phyloP scores from a whole-genome alignment of 2,888 invertebrate species.

The Biston stratarius region DNA sequence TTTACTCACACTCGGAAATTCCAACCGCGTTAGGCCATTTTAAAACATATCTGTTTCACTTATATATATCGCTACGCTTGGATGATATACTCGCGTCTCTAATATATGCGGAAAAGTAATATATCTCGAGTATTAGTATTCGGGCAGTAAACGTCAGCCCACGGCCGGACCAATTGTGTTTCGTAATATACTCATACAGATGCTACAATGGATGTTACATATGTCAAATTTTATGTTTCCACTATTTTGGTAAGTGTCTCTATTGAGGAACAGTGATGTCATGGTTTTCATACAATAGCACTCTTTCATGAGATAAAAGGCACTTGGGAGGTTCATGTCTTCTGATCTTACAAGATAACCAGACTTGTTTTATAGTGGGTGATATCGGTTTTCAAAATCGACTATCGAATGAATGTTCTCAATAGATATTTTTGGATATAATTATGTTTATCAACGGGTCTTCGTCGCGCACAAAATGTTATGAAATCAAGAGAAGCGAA shows the following conservation, averaged over 20 bases:
- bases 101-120: constrained; percentile 45
- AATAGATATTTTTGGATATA: not conserved
- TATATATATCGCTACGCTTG: constrained; percentile 19
- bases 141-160: constrained; percentile 57
- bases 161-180: constrained; percentile 60
- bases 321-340: constrained; percentile 5
- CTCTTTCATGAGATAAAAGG: constrained; percentile 23
- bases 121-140: constrained; percentile 55
- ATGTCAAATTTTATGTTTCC: constrained; percentile 48
- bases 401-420: not conserved
- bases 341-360: constrained; percentile 3
- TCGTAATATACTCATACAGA: constrained; percentile 46
- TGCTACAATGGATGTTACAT: constrained; percentile 42
- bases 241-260: constrained; percentile 45
- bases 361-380: constrained; percentile 3
- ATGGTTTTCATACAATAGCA: constrained; percentile 41
- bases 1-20: constrained; percentile 22
- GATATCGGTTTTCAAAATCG: constrained; percentile 7
- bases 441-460: no score
- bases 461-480: no score
- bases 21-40: constrained; percentile 15
- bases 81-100: constrained; percentile 34
- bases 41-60: constrained; percentile 17
- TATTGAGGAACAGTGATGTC: constrained; percentile 44
- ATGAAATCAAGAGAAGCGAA: no score